These are phyloP conservation scores for Eufriesea mexicana DNA, from an alignment of 1,140 invertebrate species.

Conservation along the genomic window DNA sequence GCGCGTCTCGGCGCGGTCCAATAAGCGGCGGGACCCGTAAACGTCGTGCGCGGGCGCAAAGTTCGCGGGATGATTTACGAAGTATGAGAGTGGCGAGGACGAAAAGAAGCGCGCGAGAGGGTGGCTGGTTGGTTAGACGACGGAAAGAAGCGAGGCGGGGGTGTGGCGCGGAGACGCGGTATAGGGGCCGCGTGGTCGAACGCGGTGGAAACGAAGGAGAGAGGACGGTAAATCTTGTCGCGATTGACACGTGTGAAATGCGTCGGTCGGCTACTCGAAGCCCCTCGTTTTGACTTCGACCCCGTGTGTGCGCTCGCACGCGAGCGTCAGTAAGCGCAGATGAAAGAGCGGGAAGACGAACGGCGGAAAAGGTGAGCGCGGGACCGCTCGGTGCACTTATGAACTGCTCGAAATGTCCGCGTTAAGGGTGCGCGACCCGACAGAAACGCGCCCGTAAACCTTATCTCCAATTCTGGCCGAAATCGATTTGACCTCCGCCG, in stretches of 20 bases:
- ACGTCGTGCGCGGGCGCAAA: slow-evolving; percentile 56
- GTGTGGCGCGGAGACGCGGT: background rate
- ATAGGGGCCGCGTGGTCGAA: background rate
- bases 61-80: slow-evolving; percentile 67
- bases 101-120: slow-evolving; percentile 4
- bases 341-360: background rate
- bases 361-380: no score
- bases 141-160: background rate
- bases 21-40: slow-evolving; percentile 63
- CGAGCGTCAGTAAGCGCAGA: background rate
- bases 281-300: slow-evolving; percentile 47
- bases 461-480: slow-evolving; percentile 74
- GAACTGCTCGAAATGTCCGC: slow-evolving; percentile 52
- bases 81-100: slow-evolving; percentile 28
- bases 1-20: slow-evolving; percentile 44
- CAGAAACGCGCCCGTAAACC: slow-evolving; percentile 60
- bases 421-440: slow-evolving; percentile 36
- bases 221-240: slow-evolving; percentile 68
- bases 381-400: slow-evolving; percentile 13
- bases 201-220: slow-evolving; percentile 37
- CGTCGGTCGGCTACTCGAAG: slow-evolving; percentile 61
- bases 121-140: slow-evolving; percentile 7
- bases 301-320: background rate
- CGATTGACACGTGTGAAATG: slow-evolving; percentile 76
- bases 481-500: slow-evolving; percentile 75